phyloP scores from a whole-genome alignment of 2,113 vertebrate species.

The Equus quagga region DNA sequence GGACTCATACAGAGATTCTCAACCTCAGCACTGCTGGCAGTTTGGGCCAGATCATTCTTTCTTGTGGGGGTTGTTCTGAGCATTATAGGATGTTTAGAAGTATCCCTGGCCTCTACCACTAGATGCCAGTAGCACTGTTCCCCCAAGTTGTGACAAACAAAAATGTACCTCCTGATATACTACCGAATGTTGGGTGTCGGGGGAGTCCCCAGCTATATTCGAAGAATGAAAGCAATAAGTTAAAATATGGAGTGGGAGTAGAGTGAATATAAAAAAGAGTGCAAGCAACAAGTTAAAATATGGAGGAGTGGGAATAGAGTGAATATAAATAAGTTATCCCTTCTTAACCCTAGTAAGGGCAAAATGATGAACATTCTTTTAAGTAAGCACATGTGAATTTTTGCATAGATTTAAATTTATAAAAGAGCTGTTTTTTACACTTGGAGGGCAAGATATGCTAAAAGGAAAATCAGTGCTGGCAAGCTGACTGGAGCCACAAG shows the following conservation, averaged over 20 bases:
- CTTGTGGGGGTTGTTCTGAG: background rate
- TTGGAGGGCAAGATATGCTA: background rate
- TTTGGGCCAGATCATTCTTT: background rate
- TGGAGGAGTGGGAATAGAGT: background rate
- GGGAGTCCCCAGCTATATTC: background rate
- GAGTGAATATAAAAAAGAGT: background rate
- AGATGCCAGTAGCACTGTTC: background rate
- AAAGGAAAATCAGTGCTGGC: background rate
- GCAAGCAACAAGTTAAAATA: background rate
- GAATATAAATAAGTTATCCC: background rate
- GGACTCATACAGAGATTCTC: background rate
- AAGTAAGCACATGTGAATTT: background rate
- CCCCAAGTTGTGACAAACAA: background rate
- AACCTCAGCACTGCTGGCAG: background rate
- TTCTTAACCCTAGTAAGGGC: background rate
- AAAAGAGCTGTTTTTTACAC: constrained; percentile 10
- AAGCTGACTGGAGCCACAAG: background rate
- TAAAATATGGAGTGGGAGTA: background rate
- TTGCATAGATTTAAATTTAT: background rate
- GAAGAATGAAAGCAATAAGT: background rate
- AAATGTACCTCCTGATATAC: background rate
- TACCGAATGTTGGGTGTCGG: background rate
- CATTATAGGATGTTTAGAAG: background rate
- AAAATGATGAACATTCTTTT: background rate
- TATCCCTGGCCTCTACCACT: background rate